Evolutionary conservation across 2,113 vertebrate genomes (phyloP).

Genomic region (Amazona vittata): DNA sequence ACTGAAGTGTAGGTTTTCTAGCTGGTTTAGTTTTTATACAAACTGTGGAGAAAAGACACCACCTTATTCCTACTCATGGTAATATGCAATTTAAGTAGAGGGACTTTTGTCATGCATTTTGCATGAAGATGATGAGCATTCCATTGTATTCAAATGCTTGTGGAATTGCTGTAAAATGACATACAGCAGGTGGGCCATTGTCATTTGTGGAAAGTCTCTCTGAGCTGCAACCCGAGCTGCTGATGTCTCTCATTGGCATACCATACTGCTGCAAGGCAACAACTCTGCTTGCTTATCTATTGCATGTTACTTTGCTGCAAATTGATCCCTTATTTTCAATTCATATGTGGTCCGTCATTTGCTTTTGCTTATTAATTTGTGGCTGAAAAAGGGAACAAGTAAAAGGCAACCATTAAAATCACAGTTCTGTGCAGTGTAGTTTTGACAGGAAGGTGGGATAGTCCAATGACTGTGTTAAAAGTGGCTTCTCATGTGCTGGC

Average conservation of each 20-base stretch:
- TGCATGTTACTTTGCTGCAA: conserved; percentile 44
- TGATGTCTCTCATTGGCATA: neutral
- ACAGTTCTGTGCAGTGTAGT: neutral
- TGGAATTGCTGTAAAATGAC: conserved; percentile 29
- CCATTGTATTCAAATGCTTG: conserved; percentile 30
- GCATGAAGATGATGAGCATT: conserved; percentile 19
- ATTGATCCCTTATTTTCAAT: conserved; percentile 50
- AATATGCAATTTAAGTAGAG: conserved; percentile 14
- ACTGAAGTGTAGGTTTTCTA: neutral
- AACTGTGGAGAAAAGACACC: neutral
- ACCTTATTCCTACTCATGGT: neutral
- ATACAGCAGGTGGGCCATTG: conserved; percentile 42
- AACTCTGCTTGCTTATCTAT: neutral
- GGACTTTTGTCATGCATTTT: conserved; percentile 27
- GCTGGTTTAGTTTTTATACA: neutral
- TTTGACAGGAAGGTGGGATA: neutral
- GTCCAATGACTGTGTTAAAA: neutral
- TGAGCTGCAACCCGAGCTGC: neutral
- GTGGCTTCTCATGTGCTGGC: neutral
- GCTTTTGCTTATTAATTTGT: conserved; percentile 32
- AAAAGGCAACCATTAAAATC: neutral
- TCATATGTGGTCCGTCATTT: conserved; percentile 7
- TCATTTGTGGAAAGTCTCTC: conserved; percentile 14
- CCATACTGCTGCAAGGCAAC: neutral
- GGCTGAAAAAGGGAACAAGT: conserved; percentile 3